Percentiles rank a stretch among this genome's conserved stretches.
These are phyloP conservation scores for Andrena fulva DNA, from an alignment of 2,888 invertebrate species.

Conservation along the genomic window DNA sequence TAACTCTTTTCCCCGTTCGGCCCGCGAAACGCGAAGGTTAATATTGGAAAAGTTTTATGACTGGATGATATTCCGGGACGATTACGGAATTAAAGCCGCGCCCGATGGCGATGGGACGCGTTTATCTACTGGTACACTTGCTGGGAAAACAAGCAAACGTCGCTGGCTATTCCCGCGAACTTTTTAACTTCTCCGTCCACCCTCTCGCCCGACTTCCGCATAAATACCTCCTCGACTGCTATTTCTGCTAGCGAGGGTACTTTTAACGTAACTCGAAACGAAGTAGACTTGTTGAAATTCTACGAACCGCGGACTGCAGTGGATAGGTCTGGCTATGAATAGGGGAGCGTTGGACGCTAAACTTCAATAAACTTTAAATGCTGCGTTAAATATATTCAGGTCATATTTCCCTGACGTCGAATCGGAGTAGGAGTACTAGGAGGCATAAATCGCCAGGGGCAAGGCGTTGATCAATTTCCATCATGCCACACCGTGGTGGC, in stretches of 20 bases:
- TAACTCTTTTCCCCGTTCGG: constrained; percentile 32
- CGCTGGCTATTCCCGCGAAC: background rate
- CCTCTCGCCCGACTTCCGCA: background rate
- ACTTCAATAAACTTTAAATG: too few species aligned
- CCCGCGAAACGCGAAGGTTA: constrained; percentile 13
- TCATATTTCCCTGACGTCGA: background rate
- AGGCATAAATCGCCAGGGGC: constrained; percentile 1
- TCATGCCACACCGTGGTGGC: constrained; percentile 12
- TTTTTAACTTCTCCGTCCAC: background rate
- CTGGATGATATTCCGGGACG: constrained; percentile 25
- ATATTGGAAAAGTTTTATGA: constrained; percentile 51
- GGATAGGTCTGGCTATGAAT: too few species aligned
- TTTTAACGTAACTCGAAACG: too few species aligned
- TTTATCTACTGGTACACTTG: constrained; percentile 15
- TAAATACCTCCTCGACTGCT: background rate
- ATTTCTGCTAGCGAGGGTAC: background rate
- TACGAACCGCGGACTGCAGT: too few species aligned
- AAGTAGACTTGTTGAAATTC: too few species aligned
- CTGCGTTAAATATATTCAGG: too few species aligned
- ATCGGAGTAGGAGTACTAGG: background rate
- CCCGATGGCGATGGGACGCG: background rate
- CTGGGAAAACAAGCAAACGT: constrained; percentile 5
- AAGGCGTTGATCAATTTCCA: constrained; percentile 34
- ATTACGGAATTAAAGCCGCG: constrained; percentile 24
- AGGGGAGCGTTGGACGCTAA: too few species aligned